Base-by-base conservation (phyloP, 1,140 invertebrate species). In the Drosophila triauraria region DNA sequence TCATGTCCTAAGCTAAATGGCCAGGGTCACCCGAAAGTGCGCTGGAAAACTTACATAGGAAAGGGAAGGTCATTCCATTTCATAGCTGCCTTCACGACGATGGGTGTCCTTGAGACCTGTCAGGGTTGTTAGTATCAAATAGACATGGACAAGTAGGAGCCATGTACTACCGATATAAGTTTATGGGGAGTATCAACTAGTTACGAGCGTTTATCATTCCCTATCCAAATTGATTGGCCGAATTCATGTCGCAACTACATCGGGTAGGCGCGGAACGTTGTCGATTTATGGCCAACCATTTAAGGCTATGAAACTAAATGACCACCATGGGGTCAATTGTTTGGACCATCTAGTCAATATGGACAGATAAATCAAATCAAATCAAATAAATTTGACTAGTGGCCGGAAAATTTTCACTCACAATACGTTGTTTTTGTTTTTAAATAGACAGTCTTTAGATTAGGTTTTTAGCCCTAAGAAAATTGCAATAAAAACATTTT, bases 281-380 rank as follows among this genome's bases (percentile, higher is more conserved):
- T 64, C 80, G 75, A 83, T 83, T 83, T 83, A 83, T 83, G 80
- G 32, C 76, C 44, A 58, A 63, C 75, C 67, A 76, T 83, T 83
- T 63, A 57, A 62, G 69, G 56, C 30, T 12, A 46, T 2, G 27
- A 40, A 8, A 20, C 13, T 13, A 40, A 40, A 56, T 56, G 35
- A 40, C 53, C 25, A 27, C 7, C 20, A 40, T 30, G 38, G 17
- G 48, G 46, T 74, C 27, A 48, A 60, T 68, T 59, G 32, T 35
- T 50, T 58, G 10, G 30, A 35, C 38, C n/a, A 54, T 54, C 3
- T 51, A 32, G 65, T 27, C 47, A 59, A 54, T 69, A 70, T 71
- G 54, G 57, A 59, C 50, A 79, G 51, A 60, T 83, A 80, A 79
- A 79, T 76, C 76, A 79, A 83, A 79, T 83, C 71, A 83, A 84